A percentile compares a stretch with the other conserved stretches of the same genome.
Conservation (phyloP, 2,888 invertebrate species). For the Papilio demoleus region DNA sequence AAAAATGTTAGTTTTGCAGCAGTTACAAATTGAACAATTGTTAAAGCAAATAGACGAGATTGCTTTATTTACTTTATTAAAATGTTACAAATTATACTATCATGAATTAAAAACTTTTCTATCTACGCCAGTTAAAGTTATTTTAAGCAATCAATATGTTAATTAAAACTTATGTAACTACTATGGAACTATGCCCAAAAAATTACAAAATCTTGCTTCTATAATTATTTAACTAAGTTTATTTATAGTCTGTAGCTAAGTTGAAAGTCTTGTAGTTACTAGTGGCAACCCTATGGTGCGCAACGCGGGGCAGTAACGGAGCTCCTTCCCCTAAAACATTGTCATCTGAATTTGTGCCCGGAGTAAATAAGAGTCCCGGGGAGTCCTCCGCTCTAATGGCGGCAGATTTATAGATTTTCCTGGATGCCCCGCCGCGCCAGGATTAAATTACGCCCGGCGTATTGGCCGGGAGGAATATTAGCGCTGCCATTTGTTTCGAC, state of each 20-base stretch:
- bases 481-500: conserved; percentile 77
- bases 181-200: background rate
- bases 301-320: conserved; percentile 72
- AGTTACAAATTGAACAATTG: no score
- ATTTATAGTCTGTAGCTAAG: background rate
- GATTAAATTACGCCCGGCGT: conserved; percentile 81
- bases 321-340: conserved; percentile 83
- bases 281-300: conserved; percentile 63
- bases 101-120: no score
- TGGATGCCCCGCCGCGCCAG: conserved; percentile 77
- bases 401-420: conserved; percentile 84
- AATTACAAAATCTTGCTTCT: no score
- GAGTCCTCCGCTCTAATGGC: conserved; percentile 78
- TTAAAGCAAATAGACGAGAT: no score
- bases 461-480: conserved; percentile 80
- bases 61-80: no score
- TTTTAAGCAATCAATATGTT: no score
- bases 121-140: no score
- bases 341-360: conserved; percentile 84
- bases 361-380: conserved; percentile 83
- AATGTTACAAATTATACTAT: no score
- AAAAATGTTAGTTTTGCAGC: no score
- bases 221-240: background rate
- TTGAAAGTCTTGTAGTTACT: background rate
- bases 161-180: no score